These are phyloP conservation scores for Neodiprion fabricii DNA, from an alignment of 1,140 invertebrate genomes.

Conservation along the genomic window DNA sequence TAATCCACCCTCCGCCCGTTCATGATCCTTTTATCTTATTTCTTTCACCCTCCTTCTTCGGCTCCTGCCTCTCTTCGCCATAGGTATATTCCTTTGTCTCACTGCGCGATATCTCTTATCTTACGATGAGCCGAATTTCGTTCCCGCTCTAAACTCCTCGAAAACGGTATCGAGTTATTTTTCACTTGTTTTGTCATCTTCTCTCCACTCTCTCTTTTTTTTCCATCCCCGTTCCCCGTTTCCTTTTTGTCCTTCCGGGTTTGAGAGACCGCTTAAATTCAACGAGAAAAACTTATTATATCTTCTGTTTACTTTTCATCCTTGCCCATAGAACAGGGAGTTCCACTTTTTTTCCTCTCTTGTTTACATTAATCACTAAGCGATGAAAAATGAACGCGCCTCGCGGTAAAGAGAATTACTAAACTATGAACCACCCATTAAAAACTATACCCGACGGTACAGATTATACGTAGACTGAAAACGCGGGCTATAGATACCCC, in stretches of 20 bases:
- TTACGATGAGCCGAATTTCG: too few relatives aligned
- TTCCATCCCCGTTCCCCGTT: constrained; percentile 10
- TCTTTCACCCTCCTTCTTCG: not conserved
- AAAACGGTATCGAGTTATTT: too few relatives aligned
- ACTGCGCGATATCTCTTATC: too few relatives aligned
- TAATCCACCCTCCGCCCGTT: constrained; percentile 19
- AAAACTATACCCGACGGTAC: not conserved
- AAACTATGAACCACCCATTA: not conserved
- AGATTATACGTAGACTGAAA: not conserved
- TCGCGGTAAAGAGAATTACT: not conserved
- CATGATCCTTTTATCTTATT: not conserved
- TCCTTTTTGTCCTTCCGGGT: constrained; percentile 7
- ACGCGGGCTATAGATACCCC: not conserved
- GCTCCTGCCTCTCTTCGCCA: too few relatives aligned
- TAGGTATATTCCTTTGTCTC: too few relatives aligned
- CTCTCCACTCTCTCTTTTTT: not conserved
- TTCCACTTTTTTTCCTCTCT: not conserved
- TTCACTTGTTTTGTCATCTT: not conserved
- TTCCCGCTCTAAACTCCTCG: too few relatives aligned
- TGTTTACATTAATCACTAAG: not conserved
- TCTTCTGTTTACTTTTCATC: constrained; percentile 12
- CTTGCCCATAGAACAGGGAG: not conserved
- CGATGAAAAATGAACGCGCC: not conserved
- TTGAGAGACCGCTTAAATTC: constrained; percentile 12
- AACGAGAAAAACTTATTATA: constrained; percentile 11